phyloP scores from a whole-genome alignment of 2,113 vertebrate species.

The Ariopsis seemanni region DNA sequence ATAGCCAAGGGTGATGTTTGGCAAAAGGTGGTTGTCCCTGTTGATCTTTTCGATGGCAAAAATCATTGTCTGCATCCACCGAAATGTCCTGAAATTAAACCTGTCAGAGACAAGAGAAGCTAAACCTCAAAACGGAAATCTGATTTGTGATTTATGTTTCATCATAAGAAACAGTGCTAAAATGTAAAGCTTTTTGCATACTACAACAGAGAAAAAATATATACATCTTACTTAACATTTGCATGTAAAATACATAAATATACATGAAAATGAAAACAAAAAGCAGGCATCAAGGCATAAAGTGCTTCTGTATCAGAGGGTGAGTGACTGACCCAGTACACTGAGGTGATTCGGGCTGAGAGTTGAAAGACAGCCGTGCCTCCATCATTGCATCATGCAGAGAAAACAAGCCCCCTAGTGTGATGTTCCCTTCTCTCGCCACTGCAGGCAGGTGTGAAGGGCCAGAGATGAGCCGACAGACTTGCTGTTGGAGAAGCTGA shows the following conservation, averaged over 20 bases:
- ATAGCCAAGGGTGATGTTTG: constrained; percentile 74
- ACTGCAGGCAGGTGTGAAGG: constrained; percentile 64
- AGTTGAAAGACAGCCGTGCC: constrained; percentile 62
- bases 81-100: constrained; percentile 75
- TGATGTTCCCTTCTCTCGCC: constrained; percentile 68
- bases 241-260: neutral
- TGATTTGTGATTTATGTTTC: neutral
- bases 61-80: constrained; percentile 80
- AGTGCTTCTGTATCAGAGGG: neutral
- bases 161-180: neutral
- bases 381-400: constrained; percentile 72
- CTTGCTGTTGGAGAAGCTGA: constrained; percentile 39
- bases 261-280: neutral
- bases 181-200: neutral
- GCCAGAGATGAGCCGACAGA: constrained; percentile 63
- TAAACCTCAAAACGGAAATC: neutral
- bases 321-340: constrained; percentile 69
- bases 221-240: neutral
- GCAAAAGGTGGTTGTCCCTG: constrained; percentile 64
- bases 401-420: constrained; percentile 77
- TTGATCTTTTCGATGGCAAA: constrained; percentile 79
- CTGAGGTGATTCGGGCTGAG: constrained; percentile 56
- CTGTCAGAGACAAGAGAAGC: constrained; percentile 49
- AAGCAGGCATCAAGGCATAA: neutral
- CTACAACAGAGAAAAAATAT: neutral